Percentiles rank a stretch among this genome's conserved stretches.
phyloP scores from a whole-genome alignment of 2,888 invertebrate species.

The Atethmia centrago region DNA sequence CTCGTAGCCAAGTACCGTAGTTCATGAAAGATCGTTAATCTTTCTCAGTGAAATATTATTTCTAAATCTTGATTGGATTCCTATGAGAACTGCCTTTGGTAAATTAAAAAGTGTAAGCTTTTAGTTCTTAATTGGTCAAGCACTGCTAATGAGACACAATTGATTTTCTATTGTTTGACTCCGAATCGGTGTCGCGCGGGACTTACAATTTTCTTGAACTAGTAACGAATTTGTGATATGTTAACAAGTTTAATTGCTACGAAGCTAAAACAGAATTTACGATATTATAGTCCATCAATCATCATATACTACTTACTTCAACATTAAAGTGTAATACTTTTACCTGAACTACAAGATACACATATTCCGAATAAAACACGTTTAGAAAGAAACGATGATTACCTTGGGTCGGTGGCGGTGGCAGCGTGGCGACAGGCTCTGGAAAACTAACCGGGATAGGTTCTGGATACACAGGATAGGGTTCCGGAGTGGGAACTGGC shows the following conservation, averaged over 20 bases:
- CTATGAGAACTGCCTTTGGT: constrained; percentile 13
- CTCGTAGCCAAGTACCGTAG: constrained; percentile 28
- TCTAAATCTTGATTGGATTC: constrained; percentile 43
- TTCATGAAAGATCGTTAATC: constrained; percentile 58
- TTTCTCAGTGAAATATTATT: constrained; percentile 59
- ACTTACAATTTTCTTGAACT: too few relatives aligned
- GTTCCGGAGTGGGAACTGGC: constrained; percentile 38
- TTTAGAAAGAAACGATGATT: background rate
- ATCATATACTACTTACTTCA: too few relatives aligned
- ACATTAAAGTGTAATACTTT: too few relatives aligned
- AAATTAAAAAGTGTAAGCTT: constrained; percentile 21
- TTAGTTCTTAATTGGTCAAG: background rate
- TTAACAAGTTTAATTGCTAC: background rate
- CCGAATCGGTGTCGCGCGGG: too few relatives aligned
- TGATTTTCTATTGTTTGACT: too few relatives aligned
- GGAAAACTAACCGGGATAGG: constrained; percentile 18
- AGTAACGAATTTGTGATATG: too few relatives aligned
- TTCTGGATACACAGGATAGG: constrained; percentile 26
- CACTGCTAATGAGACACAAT: too few relatives aligned
- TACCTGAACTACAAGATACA: too few relatives aligned
- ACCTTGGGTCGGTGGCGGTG: constrained; percentile 39
- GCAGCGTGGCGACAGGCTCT: constrained; percentile 35
- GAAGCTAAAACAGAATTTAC: too few relatives aligned
- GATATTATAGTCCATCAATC: too few relatives aligned
- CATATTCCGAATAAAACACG: background rate